Conservation (phyloP, 2,797 vertebrate species). For the Ciconia nigra region DNA sequence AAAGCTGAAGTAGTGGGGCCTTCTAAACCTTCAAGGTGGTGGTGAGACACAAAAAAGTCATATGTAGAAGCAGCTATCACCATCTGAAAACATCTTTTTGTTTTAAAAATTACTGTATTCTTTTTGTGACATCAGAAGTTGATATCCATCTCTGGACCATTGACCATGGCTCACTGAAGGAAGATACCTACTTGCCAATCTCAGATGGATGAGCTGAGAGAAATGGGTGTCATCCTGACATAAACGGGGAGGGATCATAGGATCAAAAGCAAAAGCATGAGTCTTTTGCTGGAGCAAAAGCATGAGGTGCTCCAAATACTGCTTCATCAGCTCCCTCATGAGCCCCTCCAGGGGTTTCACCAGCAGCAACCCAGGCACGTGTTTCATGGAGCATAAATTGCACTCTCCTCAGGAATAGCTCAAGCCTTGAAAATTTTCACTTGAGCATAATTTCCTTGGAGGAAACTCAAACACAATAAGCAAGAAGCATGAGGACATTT, state of each 20-base stretch:
- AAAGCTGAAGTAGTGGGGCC: background rate
- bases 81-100: background rate
- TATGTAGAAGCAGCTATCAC: background rate
- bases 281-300: background rate
- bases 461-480: background rate
- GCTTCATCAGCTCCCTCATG: fast-evolving
- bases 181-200: background rate
- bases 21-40: background rate
- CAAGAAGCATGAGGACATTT: background rate
- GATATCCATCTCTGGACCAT: background rate
- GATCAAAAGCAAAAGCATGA: background rate
- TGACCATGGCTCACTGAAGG: background rate
- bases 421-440: background rate
- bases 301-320: background rate
- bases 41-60: background rate
- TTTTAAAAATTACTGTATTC: background rate
- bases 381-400: background rate
- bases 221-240: background rate
- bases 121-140: background rate
- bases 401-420: background rate
- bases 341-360: background rate
- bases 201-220: background rate
- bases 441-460: background rate
- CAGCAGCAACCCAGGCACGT: background rate
- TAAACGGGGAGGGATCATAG: fast-evolving